These are phyloP conservation scores for Cliona cf. orientalis DNA, from an alignment of 37 sponge, comb jelly and placozoan genomes.

Conservation along the genomic window DNA sequence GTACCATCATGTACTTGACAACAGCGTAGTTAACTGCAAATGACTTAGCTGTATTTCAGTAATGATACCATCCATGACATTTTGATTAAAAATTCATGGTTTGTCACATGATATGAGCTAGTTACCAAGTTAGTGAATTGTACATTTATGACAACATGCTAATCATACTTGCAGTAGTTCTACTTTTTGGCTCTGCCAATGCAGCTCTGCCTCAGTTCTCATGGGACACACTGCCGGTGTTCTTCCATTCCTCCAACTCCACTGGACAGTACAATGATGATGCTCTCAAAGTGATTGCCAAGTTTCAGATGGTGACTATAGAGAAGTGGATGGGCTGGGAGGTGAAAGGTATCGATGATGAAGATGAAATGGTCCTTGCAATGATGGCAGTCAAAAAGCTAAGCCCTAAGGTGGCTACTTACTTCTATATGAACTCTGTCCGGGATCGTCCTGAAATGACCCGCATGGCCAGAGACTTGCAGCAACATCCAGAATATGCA, in stretches of 20 bases:
- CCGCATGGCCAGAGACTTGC: conserved; percentile 22
- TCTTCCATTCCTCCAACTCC: not conserved
- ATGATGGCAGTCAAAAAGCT: conserved; percentile 15
- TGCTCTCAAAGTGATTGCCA: conserved; percentile 18
- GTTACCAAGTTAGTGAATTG: too few species aligned
- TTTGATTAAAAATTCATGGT: too few species aligned
- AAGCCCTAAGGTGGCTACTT: conserved; percentile 13
- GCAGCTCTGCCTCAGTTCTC: conserved; percentile 49
- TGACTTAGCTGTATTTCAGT: too few species aligned
- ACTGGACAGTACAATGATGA: not conserved
- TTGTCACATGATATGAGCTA: too few species aligned
- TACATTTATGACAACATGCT: too few species aligned
- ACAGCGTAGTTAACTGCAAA: too few species aligned
- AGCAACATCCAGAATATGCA: conserved; percentile 10
- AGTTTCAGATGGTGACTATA: conserved; percentile 56
- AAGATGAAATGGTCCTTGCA: conserved; percentile 12
- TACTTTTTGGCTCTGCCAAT: too few species aligned
- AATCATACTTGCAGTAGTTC: too few species aligned
- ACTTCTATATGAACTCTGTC: conserved; percentile 16
- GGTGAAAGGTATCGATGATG: conserved; percentile 20
- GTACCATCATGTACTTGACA: too few species aligned
- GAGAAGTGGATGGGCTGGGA: not conserved
- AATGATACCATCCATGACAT: too few species aligned
- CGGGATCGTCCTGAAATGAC: conserved; percentile 19
- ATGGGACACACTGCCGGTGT: conserved; percentile 49